Base-by-base conservation (phyloP, 2,113 vertebrate species). In the Gopherus evgoodei region DNA sequence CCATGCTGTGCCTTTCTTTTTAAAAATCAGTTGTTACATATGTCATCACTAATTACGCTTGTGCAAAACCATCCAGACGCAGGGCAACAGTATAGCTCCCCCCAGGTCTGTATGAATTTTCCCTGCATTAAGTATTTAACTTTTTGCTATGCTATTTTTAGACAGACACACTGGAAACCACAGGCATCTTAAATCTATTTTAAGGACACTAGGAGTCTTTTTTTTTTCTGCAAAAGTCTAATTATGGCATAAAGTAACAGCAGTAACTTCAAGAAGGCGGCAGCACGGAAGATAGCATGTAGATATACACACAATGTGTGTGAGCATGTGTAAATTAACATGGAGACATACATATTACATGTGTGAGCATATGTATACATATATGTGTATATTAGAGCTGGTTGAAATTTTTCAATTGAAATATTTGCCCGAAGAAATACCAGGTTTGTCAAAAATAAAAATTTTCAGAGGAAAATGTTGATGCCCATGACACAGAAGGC, bases 11-110 rank as follows among this genome's bases (percentile, higher is more conserved):
- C 5, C 54, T 53, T 65, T 85, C 76, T 65, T 80, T 80, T 27
- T 19, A 54, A 31, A 62, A 62, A 53, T 42, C 6, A 85, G 44
- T 72, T 83, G 90, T 81, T 50, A 69, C 27, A 92, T 80, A 89
- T 96, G 17, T 88, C 49, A 54, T 57, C 86, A 90, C 79, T 93
- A 86, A 90, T 86, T 93, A 83, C 16, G 42, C 92, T 27, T 75
- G 75, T 93, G 85, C 44, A 93, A 95, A 96, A 62, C 16, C 25
- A n/a, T 79, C n/a, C 72, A 87, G 80, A 78, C 86, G 78, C 88
- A 0, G 49, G 78, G 4, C 38, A 83, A 56, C 84, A 59, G 4
- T 83, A 42, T 79, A 93, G 75, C 50, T 95, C 38, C 44, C 83
- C 50, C 65, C 54, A 65, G 49, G 22, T 42, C 81, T 86, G 72